These are phyloP conservation scores for Zaprionus ornatus DNA, from an alignment of 1,140 invertebrate genomes.

Conservation along the genomic window DNA sequence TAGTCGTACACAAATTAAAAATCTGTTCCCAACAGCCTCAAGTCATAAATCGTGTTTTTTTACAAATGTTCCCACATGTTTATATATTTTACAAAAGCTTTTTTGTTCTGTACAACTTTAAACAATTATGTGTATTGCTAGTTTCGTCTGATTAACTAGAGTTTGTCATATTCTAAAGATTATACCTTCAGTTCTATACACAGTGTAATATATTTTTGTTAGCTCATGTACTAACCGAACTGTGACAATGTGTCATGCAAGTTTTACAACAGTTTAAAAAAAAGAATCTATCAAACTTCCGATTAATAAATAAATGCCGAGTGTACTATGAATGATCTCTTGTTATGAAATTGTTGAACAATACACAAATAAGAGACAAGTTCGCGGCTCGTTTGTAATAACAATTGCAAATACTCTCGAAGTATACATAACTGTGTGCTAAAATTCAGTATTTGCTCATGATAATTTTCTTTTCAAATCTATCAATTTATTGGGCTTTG, in stretches of 20 bases:
- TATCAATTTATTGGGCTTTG: not conserved
- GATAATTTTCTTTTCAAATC: not conserved
- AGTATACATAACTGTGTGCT: not conserved
- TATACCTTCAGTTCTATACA: not conserved
- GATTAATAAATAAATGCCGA: not conserved
- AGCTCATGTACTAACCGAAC: not conserved
- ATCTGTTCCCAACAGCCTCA: too few species aligned
- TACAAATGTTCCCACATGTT: not conserved
- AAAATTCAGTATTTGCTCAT: not conserved
- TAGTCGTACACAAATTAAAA: not conserved
- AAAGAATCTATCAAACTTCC: not conserved
- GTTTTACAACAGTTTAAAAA: not conserved
- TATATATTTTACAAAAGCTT: not conserved
- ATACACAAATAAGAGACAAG: not conserved
- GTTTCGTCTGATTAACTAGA: not conserved
- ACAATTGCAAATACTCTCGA: not conserved
- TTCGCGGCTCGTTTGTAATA: not conserved
- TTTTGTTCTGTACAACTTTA: not conserved
- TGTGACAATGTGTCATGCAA: not conserved
- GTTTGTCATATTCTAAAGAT: not conserved
- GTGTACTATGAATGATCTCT: not conserved
- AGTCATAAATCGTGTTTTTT: not conserved
- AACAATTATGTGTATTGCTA: not conserved
- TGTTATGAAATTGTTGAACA: constrained; percentile 1
- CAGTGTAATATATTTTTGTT: not conserved